phyloP scores from a whole-genome alignment of 2,888 invertebrate species.

The Thecocarcelia acutangulata region DNA sequence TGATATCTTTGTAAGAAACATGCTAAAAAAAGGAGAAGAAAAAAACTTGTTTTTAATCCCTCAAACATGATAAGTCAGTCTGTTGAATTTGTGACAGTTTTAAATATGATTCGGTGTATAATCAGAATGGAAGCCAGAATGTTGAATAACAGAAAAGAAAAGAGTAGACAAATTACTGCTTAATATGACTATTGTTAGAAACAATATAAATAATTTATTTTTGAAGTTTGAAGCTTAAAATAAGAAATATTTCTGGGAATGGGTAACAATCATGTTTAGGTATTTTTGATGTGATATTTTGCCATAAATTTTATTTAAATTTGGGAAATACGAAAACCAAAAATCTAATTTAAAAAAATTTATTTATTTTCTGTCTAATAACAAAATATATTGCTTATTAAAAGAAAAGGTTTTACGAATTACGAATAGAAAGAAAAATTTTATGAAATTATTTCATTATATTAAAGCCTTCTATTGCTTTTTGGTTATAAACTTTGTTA shows the following conservation, averaged over 20 bases:
- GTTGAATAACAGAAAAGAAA: conserved; percentile 3
- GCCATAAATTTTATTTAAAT: too few relatives aligned
- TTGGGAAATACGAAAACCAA: too few relatives aligned
- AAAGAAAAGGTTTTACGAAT: too few relatives aligned
- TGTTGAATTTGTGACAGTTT: conserved; percentile 61
- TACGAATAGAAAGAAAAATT: too few relatives aligned
- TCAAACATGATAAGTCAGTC: conserved; percentile 68
- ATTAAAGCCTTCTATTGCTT: too few relatives aligned
- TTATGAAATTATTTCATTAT: too few relatives aligned
- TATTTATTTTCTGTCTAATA: too few relatives aligned
- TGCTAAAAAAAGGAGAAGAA: not conserved
- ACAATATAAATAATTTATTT: conserved; percentile 50
- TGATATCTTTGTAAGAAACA: not conserved
- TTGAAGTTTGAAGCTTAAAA: not conserved
- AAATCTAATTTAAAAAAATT: too few relatives aligned
- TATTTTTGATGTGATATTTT: too few relatives aligned
- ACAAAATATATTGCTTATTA: too few relatives aligned
- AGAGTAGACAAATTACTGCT: conserved; percentile 62
- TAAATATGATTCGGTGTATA: conserved; percentile 35
- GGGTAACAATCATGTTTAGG: too few relatives aligned
- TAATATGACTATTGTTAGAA: conserved; percentile 67
- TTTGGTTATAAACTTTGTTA: not conserved
- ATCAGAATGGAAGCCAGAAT: conserved; percentile 13
- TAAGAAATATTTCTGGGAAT: too few relatives aligned
- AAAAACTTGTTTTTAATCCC: conserved; percentile 58